A percentile compares a stretch with the other conserved stretches of the same genome.
phyloP scores from a whole-genome alignment of 2,888 invertebrate genomes.

The Syrphus vitripennis region DNA sequence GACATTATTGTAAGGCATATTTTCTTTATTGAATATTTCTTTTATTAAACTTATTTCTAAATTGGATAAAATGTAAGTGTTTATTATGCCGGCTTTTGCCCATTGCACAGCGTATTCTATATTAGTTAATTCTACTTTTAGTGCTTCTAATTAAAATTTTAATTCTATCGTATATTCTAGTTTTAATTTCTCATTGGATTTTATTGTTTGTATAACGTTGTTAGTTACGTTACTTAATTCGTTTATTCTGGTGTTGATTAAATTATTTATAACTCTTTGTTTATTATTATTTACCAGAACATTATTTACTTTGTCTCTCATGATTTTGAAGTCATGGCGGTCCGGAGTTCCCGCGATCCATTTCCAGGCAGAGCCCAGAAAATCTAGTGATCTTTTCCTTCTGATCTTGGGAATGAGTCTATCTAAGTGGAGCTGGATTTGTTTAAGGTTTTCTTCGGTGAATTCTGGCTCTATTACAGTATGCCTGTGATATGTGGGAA shows the following conservation, averaged over 20 bases:
- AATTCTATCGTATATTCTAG: slow-evolving; percentile 27
- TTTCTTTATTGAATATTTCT: slow-evolving; percentile 47
- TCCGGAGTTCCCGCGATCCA: slow-evolving; percentile 12
- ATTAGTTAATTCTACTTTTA: slow-evolving; percentile 56
- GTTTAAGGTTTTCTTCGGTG: too few relatives aligned
- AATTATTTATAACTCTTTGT: slow-evolving; percentile 42
- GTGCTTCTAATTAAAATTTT: slow-evolving; percentile 51
- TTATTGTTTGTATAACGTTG: not conserved
- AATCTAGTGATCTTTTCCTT: slow-evolving; percentile 19
- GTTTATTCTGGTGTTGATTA: slow-evolving; percentile 20
- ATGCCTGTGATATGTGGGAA: too few relatives aligned
- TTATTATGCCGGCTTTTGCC: slow-evolving; percentile 60
- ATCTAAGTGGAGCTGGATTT: not conserved
- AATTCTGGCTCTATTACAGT: too few relatives aligned
- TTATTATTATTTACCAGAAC: slow-evolving; percentile 33
- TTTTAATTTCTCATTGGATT: slow-evolving; percentile 14
- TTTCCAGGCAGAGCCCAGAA: slow-evolving; percentile 42
- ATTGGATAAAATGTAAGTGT: slow-evolving; percentile 65
- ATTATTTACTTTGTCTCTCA: slow-evolving; percentile 33
- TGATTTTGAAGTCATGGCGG: slow-evolving; percentile 5
- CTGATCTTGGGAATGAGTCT: not conserved
- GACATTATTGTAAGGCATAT: slow-evolving; percentile 56
- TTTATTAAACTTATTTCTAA: slow-evolving; percentile 53
- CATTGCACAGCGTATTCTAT: slow-evolving; percentile 58
- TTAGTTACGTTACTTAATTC: slow-evolving; percentile 29